Evolutionary conservation across 2,113 vertebrate genomes (phyloP).

Genomic region (Poeciliopsis turrubarensis): DNA sequence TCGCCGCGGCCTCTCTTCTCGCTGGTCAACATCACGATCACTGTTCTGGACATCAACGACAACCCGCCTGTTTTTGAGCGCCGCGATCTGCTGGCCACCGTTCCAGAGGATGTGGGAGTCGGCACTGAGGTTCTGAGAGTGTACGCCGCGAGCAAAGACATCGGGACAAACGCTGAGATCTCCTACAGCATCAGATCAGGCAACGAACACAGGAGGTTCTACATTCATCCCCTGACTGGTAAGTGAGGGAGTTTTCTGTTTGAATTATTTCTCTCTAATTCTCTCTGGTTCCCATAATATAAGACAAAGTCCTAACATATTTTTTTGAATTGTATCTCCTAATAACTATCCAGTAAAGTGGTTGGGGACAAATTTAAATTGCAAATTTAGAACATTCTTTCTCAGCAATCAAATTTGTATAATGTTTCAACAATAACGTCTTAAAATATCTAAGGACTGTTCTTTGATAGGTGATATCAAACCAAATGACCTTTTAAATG

Average conservation of each 20-base stretch:
- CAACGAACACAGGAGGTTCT: constrained; percentile 93
- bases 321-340: too few species aligned
- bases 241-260: constrained; percentile 28
- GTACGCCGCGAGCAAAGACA: constrained; percentile 95
- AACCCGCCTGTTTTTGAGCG: constrained; percentile 96
- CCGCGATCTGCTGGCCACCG: constrained; percentile 89
- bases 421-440: too few species aligned
- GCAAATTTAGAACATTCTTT: neutral
- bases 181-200: constrained; percentile 92
- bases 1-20: constrained; percentile 85
- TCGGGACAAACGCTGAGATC: constrained; percentile 96
- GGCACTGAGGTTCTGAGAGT: constrained; percentile 89
- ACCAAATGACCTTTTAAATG: too few species aligned
- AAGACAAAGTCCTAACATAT: too few species aligned
- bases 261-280: neutral
- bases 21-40: constrained; percentile 87
- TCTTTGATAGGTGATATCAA: too few species aligned
- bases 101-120: constrained; percentile 88
- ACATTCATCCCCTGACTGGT: constrained; percentile 90
- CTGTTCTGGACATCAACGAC: constrained; percentile 95
- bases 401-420: neutral
- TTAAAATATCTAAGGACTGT: too few species aligned
- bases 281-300: neutral
- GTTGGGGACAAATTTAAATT: neutral
- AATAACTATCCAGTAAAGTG: neutral